Percentiles rank a stretch among this genome's conserved stretches.
phyloP scores from a whole-genome alignment of 2,113 vertebrate genomes.

The Australoheros scitulus region DNA sequence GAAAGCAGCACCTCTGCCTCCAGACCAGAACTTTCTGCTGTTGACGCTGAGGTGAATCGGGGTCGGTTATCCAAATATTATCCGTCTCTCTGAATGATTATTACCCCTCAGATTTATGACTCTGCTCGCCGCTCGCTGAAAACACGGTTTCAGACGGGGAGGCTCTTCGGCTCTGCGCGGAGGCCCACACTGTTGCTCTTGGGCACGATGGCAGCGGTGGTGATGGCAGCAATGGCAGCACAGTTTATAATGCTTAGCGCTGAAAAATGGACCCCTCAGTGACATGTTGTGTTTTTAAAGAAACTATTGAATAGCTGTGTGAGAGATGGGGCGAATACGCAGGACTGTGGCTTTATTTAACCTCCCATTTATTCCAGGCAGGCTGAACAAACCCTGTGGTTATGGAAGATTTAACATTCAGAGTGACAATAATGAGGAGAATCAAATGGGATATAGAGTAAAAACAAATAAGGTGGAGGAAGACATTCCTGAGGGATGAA shows the following conservation, averaged over 20 bases:
- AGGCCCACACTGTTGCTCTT: conserved; percentile 66
- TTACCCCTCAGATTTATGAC: conserved; percentile 62
- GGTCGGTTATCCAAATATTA: conserved; percentile 68
- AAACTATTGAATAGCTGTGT: conserved; percentile 2
- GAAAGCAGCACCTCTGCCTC: conserved; percentile 47
- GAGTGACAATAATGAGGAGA: not conserved
- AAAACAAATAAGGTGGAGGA: not conserved
- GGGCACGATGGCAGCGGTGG: conserved; percentile 13
- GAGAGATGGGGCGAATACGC: conserved; percentile 9
- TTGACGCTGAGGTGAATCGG: conserved; percentile 46
- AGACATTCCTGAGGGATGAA: not conserved
- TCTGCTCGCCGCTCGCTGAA: conserved; percentile 15
- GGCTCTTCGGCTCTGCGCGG: conserved; percentile 7
- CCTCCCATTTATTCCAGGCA: not conserved
- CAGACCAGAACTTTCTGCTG: conserved; percentile 25
- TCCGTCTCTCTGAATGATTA: conserved; percentile 45
- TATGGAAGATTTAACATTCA: not conserved
- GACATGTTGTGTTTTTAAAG: conserved; percentile 29
- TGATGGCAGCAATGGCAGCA: conserved; percentile 39
- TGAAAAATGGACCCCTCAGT: conserved; percentile 45
- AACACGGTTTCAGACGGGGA: conserved; percentile 24
- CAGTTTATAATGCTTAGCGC: conserved; percentile 46
- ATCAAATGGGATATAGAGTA: not conserved
- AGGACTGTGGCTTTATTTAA: conserved; percentile 14
- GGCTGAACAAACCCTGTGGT: not conserved